Base-by-base conservation (phyloP, 53 echinoderm and acorn worm genomes). In the Holothuria scabra region DNA sequence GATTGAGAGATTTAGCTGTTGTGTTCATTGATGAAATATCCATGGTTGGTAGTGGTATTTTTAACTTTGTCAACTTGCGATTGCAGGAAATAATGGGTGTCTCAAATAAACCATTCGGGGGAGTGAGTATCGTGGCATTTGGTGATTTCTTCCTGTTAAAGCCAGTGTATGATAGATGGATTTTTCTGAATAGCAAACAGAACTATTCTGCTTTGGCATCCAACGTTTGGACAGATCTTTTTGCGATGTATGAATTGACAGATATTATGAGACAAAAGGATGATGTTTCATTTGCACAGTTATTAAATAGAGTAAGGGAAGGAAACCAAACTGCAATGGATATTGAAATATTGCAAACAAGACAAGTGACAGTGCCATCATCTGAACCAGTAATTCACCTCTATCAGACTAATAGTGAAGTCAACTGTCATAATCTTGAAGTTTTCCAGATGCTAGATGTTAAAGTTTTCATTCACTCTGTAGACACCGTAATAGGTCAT, bases 121-220 rank as follows among this genome's bases (percentile, higher is more conserved):
- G 87, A 28, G 61, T 91, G 34, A 71, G 65, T 79, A 79, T 91
- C 8, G 14, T 90, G 21, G 74, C 31, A 64, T 71, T 85, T 82
- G 86, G 90, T 24, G 90, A 90, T 48, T 59, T 90, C 28, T 91
- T 91, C 46, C 91, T 87, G 60, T 64, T 91, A 7, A 57, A 91
- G 32, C 91, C 91, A 59, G 87, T 91, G 12, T 44, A 66, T 61
- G 66, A 65, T 64, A 37, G 19, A 64, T 83, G 23, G 87, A 67
- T 91, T n/a, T 90, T 85, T 13, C 63, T 4, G 30, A 31, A 66
- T 31, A 28, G 12, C 14, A 60, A 57, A 76, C 29, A 78, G 30
- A 62, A 64, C 19, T 81, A 80, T 80, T 65, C 65, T 14, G 66
- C 87, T 65, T 23, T 81, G 19, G 81, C 59, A 20, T 12, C 63